Percentiles rank a stretch among this genome's conserved stretches.
Evolutionary conservation across 2,888 invertebrate species (phyloP).

Genomic region (Tachina lurida): DNA sequence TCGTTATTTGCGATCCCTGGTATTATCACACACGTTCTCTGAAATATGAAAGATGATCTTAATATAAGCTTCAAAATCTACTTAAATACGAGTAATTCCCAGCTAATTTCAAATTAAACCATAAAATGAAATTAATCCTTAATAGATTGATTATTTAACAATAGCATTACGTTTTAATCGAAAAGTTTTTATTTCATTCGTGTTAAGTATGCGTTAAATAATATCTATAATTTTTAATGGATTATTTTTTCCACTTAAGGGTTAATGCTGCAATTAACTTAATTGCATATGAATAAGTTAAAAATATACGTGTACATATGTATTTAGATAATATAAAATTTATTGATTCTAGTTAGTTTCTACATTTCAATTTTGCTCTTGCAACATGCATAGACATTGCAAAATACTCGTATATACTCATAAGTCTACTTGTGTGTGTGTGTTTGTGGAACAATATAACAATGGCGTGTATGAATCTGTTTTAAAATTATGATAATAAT

Average conservation of each 20-base stretch:
- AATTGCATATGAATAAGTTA: slow-evolving; percentile 50
- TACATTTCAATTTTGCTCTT: background rate
- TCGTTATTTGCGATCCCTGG: no score
- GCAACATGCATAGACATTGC: slow-evolving; percentile 2
- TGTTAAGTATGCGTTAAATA: background rate
- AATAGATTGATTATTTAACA: no score
- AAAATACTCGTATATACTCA: no score
- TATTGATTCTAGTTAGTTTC: slow-evolving; percentile 45
- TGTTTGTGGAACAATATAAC: background rate
- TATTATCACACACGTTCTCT: no score
- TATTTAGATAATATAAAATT: slow-evolving; percentile 25
- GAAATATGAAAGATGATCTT: no score
- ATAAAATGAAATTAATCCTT: no score
- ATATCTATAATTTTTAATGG: background rate
- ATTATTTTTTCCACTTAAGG: slow-evolving; percentile 1
- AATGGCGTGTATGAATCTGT: slow-evolving; percentile 36
- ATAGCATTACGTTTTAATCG: no score
- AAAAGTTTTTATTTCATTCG: no score
- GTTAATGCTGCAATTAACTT: slow-evolving; percentile 51
- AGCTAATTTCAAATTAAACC: no score
- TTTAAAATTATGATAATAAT: slow-evolving; percentile 39
- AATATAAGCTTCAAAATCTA: no score
- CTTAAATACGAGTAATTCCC: no score
- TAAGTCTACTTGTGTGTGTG: background rate
- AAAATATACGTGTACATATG: slow-evolving; percentile 17